These are phyloP conservation scores for Pristionchus japonicus DNA, from an alignment of 2,888 invertebrate species.

Conservation along the genomic window DNA sequence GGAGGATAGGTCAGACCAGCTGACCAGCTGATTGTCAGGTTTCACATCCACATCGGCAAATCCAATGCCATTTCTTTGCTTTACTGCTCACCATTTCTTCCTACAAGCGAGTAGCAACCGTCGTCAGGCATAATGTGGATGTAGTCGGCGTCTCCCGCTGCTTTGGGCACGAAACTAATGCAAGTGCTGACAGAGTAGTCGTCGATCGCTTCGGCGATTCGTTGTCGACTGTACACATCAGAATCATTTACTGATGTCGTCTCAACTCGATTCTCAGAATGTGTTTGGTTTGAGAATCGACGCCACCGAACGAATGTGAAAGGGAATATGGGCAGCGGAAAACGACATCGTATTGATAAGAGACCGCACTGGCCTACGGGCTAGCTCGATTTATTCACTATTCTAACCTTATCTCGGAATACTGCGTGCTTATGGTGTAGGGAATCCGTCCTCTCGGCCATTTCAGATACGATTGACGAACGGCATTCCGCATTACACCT, in stretches of 20 bases:
- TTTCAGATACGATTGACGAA: constrained; percentile 71
- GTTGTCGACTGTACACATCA: constrained; percentile 62
- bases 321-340: not conserved
- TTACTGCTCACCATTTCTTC: constrained; percentile 64
- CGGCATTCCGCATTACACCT: constrained; percentile 70
- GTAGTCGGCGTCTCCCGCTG: constrained; percentile 68
- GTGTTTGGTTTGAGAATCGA: not conserved
- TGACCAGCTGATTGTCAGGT: not conserved
- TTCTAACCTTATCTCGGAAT: constrained; percentile 63
- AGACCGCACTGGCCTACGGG: not conserved
- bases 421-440: constrained; percentile 73
- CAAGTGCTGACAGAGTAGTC: constrained; percentile 71
- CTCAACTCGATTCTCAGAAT: not conserved
- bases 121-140: constrained; percentile 75
- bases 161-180: constrained; percentile 70
- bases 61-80: no score
- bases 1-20: not conserved
- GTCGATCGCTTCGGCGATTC: constrained; percentile 72
- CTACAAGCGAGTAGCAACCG: constrained; percentile 75
- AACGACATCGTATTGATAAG: not conserved
- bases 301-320: not conserved
- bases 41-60: not conserved
- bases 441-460: constrained; percentile 73
- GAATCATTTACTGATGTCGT: not conserved
- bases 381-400: not conserved